phyloP scores from a whole-genome alignment of 2,113 vertebrate species.

The Scartelaos histophorus region DNA sequence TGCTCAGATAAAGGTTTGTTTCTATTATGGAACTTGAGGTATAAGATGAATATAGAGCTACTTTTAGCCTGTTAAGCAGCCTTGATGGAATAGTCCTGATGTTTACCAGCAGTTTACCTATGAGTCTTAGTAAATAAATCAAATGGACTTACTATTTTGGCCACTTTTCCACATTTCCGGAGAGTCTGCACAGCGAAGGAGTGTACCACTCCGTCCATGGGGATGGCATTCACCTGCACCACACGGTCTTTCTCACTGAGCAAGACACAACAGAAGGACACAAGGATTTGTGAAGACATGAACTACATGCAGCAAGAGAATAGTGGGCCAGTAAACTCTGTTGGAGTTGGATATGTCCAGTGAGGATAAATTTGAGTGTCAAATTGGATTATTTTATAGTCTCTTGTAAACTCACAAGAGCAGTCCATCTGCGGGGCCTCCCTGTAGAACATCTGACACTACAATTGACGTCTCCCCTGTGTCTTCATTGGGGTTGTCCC shows the following conservation, averaged over 20 bases:
- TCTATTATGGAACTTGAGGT: too few species aligned
- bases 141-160: slow-evolving; percentile 87
- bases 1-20: too few species aligned
- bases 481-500: slow-evolving; percentile 96
- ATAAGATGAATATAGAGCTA: too few species aligned
- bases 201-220: slow-evolving; percentile 92
- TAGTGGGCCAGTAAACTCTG: too few species aligned
- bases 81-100: too few species aligned
- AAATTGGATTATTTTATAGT: not conserved
- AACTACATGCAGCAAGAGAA: too few species aligned
- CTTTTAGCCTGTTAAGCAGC: too few species aligned
- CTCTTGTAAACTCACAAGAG: slow-evolving; percentile 83
- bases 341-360: too few species aligned
- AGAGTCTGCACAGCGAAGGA: slow-evolving; percentile 94
- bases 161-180: slow-evolving; percentile 95
- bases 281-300: not conserved
- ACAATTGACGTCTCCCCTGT: slow-evolving; percentile 92
- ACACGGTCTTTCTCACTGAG: slow-evolving; percentile 92
- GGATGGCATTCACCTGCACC: slow-evolving; percentile 86
- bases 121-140: too few species aligned
- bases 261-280: slow-evolving; percentile 1
- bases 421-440: slow-evolving; percentile 92
- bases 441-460: slow-evolving; percentile 92
- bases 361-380: too few species aligned
- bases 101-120: too few species aligned